Evolutionary conservation across 2,797 vertebrate species (phyloP).

Genomic region (Typhlichthys subterraneus): DNA sequence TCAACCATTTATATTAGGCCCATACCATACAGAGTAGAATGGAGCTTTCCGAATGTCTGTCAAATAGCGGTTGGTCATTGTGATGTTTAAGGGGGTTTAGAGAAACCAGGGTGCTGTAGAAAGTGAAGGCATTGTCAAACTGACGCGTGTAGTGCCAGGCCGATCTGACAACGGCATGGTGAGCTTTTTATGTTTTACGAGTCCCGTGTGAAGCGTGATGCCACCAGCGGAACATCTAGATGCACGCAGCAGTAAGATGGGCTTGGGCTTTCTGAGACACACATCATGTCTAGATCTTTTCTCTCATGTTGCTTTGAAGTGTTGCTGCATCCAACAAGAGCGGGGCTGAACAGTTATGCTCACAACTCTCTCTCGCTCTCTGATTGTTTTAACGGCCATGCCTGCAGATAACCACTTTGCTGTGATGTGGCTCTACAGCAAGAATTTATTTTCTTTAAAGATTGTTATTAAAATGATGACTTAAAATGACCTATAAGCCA

Average conservation of each 20-base stretch:
- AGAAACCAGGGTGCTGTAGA: slow-evolving; percentile 13
- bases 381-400: slow-evolving; percentile 16
- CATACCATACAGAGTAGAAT: background rate
- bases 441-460: slow-evolving; percentile 23
- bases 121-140: slow-evolving; percentile 53
- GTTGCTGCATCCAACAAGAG: slow-evolving; percentile 10
- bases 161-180: slow-evolving; percentile 33
- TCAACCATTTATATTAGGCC: slow-evolving; percentile 5
- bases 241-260: slow-evolving; percentile 54
- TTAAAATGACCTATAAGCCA: no score
- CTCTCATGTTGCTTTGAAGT: slow-evolving; percentile 48
- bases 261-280: slow-evolving; percentile 42
- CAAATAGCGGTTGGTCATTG: slow-evolving; percentile 17
- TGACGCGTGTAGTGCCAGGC: slow-evolving; percentile 45
- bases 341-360: background rate
- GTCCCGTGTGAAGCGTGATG: slow-evolving; percentile 56
- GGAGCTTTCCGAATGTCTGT: slow-evolving; percentile 12
- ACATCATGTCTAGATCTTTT: slow-evolving; percentile 57
- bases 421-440: slow-evolving; percentile 24
- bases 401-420: slow-evolving; percentile 24
- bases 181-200: slow-evolving; percentile 64
- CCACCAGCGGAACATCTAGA: slow-evolving; percentile 53
- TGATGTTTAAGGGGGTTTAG: slow-evolving; percentile 27
- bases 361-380: slow-evolving; percentile 19
- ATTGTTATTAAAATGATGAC: slow-evolving; percentile 33